Evolutionary conservation across 64 coral and sea anemone species (phyloP), one percentile per base, ranked within the genome.

Genomic region (Pachyseris speciosa): DNA sequence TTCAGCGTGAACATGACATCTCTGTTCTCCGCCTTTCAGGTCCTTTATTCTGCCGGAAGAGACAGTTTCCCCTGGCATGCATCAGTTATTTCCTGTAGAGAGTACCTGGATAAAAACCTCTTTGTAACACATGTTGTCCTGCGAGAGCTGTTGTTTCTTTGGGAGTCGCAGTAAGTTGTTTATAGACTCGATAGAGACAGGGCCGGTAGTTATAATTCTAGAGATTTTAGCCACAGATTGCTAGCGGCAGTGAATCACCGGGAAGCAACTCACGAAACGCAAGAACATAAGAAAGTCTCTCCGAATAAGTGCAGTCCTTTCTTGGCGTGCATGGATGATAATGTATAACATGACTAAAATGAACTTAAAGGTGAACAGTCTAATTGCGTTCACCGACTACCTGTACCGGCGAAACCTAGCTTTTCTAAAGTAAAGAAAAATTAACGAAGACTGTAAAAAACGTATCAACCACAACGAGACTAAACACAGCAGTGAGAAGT

Each of bases 31-130:
- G 40, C 43, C 31, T 38, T 59, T 71, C 4, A 98, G 96, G 78
- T 95, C 42, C 10, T 98, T 20, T 87, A 92, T 73, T 48, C 93
- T 5, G 96, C 96, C 59, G 96, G 96, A 48, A 86, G 96, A 33
- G 93, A 98, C 9, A 59, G 38, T 30, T 98, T 95, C 68, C 96
- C 96, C 25, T 98, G 96, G 96, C 96, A 95, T 67, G 67, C 84
- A 19, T 88, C 88, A 50, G 93, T 95, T 27, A 83, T 88, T 19
- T 58, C 49, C n/a, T 87, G 75, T 50, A 92, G 55, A 51, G 85
- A 95, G 33, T 92, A 63, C 78, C 70, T 98, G 53, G 78, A 85
- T 1, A 87, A 64, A 40, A 83, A 92, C 72, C 80, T 98, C 16
- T 95, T 91, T 75, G 75, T 84, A 1, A 98, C 93, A 9, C 96